Evolutionary conservation across 2,888 invertebrate genomes (phyloP), one percentile per base, ranked within the genome.

Genomic region (Selenia dentaria): DNA sequence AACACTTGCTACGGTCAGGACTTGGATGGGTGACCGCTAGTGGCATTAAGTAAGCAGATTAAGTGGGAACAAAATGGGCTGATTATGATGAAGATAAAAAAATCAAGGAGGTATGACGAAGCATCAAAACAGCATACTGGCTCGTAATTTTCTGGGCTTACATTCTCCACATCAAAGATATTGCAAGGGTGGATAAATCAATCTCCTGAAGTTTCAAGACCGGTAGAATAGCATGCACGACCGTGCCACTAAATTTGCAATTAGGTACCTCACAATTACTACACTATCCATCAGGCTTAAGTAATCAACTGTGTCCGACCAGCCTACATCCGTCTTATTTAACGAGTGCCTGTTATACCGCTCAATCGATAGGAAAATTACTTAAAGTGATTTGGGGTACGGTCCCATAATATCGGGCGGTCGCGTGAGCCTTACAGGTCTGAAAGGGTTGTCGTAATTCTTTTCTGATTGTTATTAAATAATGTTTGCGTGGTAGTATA

Each of bases 321-420:
- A 71, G 67, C 69, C 69, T 70, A 73, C 69, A 73, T 74, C 64
- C 64, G 66, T 67, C 64, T 73, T 73, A 70, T 69, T 73, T 69
- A 73, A 73, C 64, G 63, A 70, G 68, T 67, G 59, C 57, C 65
- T 10, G 48, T 56, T 50, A 51, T 50, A 48, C 48, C 37, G 67
- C 64, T 69, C 64, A 74, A 77, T 79, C 76, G 71, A 79, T 75
- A 61, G 62, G 69, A 72, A 78, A 75, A 74, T 79, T 72, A 74
- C 69, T 82, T 73, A 55, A 64, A 70, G 54, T 56, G 54, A 51
- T 56, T 54, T 55, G 50, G 44, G 52, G 48, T 51, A 55, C 42
- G 54, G 54, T 49, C 42, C 41, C 54, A 54, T 51, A n/a, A n/a
- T n/a, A 51, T 51, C 48, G 50, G 51, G 38, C 33, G 44, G 33